A percentile compares a stretch with the other conserved stretches of the same genome.
These are phyloP conservation scores for Temnopleurus reevesii DNA, from an alignment of 53 echinoderm and acorn worm species.

Conservation along the genomic window DNA sequence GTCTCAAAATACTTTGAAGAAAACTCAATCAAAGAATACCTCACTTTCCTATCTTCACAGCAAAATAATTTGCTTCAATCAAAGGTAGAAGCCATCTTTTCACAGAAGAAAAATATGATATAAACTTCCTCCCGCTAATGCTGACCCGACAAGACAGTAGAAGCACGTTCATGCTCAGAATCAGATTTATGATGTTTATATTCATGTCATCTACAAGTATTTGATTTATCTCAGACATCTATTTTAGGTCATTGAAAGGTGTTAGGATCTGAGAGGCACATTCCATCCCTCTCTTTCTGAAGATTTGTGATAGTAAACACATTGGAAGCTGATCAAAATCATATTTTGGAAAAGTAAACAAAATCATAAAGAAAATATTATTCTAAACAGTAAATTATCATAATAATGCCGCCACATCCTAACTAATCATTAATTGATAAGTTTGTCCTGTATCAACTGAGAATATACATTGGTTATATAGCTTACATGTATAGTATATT, in stretches of 20 bases:
- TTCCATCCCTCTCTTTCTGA: background rate
- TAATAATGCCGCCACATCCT: no score
- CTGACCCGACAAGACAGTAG: background rate
- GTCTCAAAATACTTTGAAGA: no score
- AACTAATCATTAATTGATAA: no score
- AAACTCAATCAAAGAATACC: no score
- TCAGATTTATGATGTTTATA: constrained; percentile 32
- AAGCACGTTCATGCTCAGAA: background rate
- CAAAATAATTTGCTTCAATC: no score
- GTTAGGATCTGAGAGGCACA: background rate
- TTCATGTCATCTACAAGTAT: background rate
- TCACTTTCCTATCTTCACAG: no score
- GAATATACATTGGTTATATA: no score
- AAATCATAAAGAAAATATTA: background rate
- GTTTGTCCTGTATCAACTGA: no score
- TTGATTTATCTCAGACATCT: constrained; percentile 12
- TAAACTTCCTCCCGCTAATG: background rate
- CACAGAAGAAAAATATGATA: background rate
- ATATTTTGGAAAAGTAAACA: background rate
- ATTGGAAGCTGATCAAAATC: background rate
- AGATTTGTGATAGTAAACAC: no score
- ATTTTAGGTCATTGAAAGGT: background rate
- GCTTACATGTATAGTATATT: no score
- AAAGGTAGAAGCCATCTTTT: no score
- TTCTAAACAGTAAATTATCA: background rate